Percentiles rank a stretch among this genome's conserved stretches.
Evolutionary conservation across 2,888 invertebrate genomes (phyloP).

Genomic region (Koerneria pararmatus): DNA sequence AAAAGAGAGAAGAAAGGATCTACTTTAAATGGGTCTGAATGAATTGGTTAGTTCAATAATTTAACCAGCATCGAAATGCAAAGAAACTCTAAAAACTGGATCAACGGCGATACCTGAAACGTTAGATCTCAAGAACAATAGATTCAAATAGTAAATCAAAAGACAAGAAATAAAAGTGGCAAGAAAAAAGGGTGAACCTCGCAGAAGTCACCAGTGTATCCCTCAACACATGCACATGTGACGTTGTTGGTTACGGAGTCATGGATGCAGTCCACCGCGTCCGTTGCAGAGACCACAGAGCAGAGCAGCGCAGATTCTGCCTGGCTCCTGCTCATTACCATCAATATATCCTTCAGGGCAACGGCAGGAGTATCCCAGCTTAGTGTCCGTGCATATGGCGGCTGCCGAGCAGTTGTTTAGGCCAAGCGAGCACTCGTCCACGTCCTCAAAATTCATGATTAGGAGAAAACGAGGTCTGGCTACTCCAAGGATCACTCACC

Average conservation of each 20-base stretch:
- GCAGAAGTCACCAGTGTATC: slow-evolving; percentile 48
- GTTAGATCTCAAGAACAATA: too few species aligned
- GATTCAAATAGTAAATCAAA: too few species aligned
- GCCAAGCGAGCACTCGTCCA: slow-evolving; percentile 54
- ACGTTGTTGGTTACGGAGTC: slow-evolving; percentile 46
- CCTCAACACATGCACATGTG: slow-evolving; percentile 50
- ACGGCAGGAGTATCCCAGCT: slow-evolving; percentile 42
- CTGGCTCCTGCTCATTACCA: slow-evolving; percentile 52
- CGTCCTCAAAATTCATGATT: too few species aligned
- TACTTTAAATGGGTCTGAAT: too few species aligned
- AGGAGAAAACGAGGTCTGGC: too few species aligned
- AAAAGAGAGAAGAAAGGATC: too few species aligned
- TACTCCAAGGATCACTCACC: not conserved
- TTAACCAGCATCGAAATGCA: too few species aligned
- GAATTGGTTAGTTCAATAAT: too few species aligned
- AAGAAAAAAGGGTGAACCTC: too few species aligned
- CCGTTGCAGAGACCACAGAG: slow-evolving; percentile 52
- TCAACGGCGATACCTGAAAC: too few species aligned
- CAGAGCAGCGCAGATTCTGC: slow-evolving; percentile 49
- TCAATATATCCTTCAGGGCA: slow-evolving; percentile 49
- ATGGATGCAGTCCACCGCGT: slow-evolving; percentile 56
- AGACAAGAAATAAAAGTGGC: too few species aligned
- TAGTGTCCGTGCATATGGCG: slow-evolving; percentile 51
- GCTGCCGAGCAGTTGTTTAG: slow-evolving; percentile 53
- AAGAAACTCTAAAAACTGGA: too few species aligned